Conservation (phyloP, 2,888 invertebrate species). For the Lasioglossum zephyrum region DNA sequence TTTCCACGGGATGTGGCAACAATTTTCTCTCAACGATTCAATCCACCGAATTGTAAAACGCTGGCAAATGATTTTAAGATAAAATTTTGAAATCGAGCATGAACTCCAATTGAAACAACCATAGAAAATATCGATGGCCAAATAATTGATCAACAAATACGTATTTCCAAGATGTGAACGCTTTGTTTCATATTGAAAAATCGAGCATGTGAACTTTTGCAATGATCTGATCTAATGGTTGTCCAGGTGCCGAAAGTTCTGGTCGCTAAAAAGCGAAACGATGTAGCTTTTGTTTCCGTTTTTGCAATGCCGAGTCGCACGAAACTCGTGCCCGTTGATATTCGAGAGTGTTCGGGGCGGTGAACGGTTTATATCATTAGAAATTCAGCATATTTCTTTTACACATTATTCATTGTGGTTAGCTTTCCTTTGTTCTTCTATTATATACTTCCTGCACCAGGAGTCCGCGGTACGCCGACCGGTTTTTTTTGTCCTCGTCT, state of each 20-base stretch:
- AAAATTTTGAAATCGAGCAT: too few relatives aligned
- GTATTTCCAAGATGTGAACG: too few relatives aligned
- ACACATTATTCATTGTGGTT: constrained; percentile 80
- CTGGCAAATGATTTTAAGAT: too few relatives aligned
- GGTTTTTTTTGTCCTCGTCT: constrained; percentile 46
- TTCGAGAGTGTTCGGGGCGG: constrained; percentile 49
- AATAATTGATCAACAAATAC: too few relatives aligned
- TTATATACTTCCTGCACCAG: constrained; percentile 73
- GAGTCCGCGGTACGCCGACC: constrained; percentile 57
- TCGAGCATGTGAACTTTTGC: neutral
- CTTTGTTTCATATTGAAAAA: too few relatives aligned
- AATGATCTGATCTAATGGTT: neutral
- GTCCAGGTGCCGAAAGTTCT: neutral
- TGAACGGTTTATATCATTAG: constrained; percentile 68
- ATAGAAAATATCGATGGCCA: too few relatives aligned
- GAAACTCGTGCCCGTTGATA: constrained; percentile 30
- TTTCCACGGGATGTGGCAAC: too few relatives aligned
- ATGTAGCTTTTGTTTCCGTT: constrained; percentile 20
- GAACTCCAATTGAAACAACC: too few relatives aligned
- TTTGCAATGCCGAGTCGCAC: constrained; percentile 16
- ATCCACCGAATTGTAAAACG: too few relatives aligned
- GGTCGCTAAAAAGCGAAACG: neutral
- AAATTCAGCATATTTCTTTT: constrained; percentile 80
- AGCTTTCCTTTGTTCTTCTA: constrained; percentile 78
- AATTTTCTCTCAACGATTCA: too few relatives aligned